phyloP scores from a whole-genome alignment of 1,140 invertebrate genomes.

The Aphelenchoides avenae region DNA sequence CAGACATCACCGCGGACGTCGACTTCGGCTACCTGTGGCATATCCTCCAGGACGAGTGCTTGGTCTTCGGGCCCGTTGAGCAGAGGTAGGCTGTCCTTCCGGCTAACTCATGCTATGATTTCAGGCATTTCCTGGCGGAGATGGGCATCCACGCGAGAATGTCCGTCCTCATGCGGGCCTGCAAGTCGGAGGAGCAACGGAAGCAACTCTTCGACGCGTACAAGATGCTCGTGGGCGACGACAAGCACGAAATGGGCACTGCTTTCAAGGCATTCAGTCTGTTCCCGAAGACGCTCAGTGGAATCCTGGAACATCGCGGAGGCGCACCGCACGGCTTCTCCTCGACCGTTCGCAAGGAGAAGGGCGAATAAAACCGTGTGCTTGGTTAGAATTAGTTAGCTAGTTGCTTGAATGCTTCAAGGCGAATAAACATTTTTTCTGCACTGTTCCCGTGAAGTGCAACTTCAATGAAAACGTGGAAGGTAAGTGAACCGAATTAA shows the following conservation, averaged over 20 bases:
- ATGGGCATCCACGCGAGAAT: constrained; percentile 72
- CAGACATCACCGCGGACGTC: constrained; percentile 91
- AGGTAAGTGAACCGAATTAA: too few species aligned
- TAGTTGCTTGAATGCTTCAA: too few species aligned
- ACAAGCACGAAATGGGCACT: constrained; percentile 74
- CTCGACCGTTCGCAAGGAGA: neutral
- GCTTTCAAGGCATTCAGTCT: constrained; percentile 77
- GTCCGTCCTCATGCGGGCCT: constrained; percentile 68
- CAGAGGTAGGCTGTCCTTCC: constrained; percentile 65
- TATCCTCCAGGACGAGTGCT: constrained; percentile 63
- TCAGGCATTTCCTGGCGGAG: constrained; percentile 69
- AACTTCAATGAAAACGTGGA: too few species aligned
- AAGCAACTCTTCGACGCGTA: constrained; percentile 70
- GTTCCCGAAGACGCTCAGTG: constrained; percentile 69
- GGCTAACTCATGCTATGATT: neutral
- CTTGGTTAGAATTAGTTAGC: too few species aligned
- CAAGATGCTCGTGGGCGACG: constrained; percentile 70
- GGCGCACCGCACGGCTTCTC: constrained; percentile 37
- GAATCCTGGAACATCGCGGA: constrained; percentile 65
- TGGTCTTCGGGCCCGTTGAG: constrained; percentile 73
- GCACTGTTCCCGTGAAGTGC: too few species aligned
- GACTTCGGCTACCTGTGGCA: constrained; percentile 76
- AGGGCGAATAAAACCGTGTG: too few species aligned
- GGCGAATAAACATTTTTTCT: too few species aligned
- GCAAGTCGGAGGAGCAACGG: constrained; percentile 66